Evolutionary conservation across 2,888 invertebrate genomes (phyloP).

Genomic region (Calliopum simillimum): DNA sequence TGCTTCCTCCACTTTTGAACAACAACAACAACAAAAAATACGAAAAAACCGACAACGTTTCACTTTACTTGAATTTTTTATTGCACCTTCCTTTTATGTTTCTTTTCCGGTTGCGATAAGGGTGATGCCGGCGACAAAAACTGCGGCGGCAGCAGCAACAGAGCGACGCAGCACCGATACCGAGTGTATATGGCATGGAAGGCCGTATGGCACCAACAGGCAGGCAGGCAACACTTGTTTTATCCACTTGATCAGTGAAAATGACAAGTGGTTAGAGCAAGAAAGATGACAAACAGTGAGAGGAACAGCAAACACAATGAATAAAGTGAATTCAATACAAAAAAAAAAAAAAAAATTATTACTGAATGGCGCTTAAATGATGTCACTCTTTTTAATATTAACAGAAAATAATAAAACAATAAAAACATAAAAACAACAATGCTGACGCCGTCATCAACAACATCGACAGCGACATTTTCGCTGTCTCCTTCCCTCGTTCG

Average conservation of each 20-base stretch:
- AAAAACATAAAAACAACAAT: too few relatives aligned
- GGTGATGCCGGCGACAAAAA: constrained; percentile 17
- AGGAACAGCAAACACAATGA: too few relatives aligned
- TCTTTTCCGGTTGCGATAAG: constrained; percentile 62
- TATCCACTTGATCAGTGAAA: constrained; percentile 13
- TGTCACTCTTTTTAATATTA: too few relatives aligned
- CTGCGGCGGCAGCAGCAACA: background rate
- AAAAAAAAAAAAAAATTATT: too few relatives aligned
- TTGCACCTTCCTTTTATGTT: constrained; percentile 64
- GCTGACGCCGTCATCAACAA: background rate
- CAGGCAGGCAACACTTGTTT: constrained; percentile 10
- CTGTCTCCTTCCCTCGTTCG: background rate
- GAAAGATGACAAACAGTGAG: too few relatives aligned
- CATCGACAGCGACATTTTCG: background rate
- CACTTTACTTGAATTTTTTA: constrained; percentile 55
- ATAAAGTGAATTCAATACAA: too few relatives aligned
- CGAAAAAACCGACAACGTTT: constrained; percentile 3
- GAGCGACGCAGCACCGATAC: background rate
- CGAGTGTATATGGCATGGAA: background rate
- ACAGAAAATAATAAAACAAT: too few relatives aligned
- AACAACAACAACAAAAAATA: constrained; percentile 13
- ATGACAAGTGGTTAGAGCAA: too few relatives aligned
- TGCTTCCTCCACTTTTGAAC: constrained; percentile 23
- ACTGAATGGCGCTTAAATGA: too few relatives aligned
- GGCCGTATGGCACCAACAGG: too few relatives aligned